A percentile compares a stretch with the other conserved stretches of the same genome.
These are phyloP conservation scores for Peucedramus taeniatus DNA, from an alignment of 2,113 vertebrate genomes.

Conservation along the genomic window DNA sequence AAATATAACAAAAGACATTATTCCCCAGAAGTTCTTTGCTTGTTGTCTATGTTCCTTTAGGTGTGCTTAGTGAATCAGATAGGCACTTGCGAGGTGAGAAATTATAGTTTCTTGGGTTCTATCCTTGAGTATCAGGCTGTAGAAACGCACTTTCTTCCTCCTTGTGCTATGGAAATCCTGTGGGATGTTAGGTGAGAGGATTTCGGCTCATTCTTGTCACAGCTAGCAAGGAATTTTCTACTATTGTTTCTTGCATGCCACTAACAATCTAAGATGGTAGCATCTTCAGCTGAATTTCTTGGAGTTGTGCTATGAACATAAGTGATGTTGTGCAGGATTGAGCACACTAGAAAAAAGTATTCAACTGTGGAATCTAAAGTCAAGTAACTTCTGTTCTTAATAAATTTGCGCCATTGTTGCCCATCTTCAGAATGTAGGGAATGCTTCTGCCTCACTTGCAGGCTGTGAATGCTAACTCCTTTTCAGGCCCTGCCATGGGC, in stretches of 20 bases:
- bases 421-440: background rate
- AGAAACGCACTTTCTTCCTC: background rate
- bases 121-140: background rate
- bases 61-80: background rate
- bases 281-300: background rate
- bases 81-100: background rate
- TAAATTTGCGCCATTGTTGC: background rate
- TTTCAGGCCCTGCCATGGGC: background rate
- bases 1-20: background rate
- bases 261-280: background rate
- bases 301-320: background rate
- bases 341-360: background rate
- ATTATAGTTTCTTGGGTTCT: background rate
- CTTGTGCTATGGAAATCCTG: background rate
- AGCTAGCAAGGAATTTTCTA: background rate
- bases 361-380: background rate
- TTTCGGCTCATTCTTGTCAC: background rate
- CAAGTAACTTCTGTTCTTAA: background rate
- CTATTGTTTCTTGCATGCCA: background rate
- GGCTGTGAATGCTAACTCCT: background rate
- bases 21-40: background rate
- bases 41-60: background rate
- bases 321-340: background rate
- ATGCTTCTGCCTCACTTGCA: background rate
- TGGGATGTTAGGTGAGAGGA: background rate